These are phyloP conservation scores for Amphimallon solstitiale DNA, from an alignment of 2,888 invertebrate species.

Conservation along the genomic window DNA sequence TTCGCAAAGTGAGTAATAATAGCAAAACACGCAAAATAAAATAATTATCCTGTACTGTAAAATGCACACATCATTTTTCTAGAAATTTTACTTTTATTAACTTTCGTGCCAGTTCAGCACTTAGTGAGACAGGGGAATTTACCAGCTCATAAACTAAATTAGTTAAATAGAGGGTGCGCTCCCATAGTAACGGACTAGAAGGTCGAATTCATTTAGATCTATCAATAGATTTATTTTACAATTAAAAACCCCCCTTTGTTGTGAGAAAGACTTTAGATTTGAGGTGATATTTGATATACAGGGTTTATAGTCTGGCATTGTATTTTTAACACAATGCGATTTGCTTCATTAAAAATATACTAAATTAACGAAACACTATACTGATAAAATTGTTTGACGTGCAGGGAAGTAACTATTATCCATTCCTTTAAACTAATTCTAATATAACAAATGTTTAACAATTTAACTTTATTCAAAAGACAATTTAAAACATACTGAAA, in stretches of 20 bases:
- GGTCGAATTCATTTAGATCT: constrained; percentile 36
- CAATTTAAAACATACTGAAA: too few relatives aligned
- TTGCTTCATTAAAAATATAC: background rate
- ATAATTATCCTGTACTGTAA: too few relatives aligned
- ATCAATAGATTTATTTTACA: constrained; percentile 37
- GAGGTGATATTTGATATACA: background rate
- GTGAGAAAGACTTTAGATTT: constrained; percentile 3
- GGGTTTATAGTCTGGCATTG: background rate
- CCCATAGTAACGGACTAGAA: constrained; percentile 27
- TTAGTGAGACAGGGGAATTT: constrained; percentile 37
- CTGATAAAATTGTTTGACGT: too few relatives aligned
- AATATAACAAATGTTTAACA: too few relatives aligned
- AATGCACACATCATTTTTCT: background rate
- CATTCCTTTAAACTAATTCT: too few relatives aligned
- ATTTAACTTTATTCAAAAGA: too few relatives aligned
- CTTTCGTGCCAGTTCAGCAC: constrained; percentile 23
- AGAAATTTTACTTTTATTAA: background rate
- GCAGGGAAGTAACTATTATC: too few relatives aligned
- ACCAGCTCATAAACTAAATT: constrained; percentile 38
- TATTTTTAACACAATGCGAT: background rate
- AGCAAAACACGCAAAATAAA: too few relatives aligned
- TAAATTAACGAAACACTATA: too few relatives aligned
- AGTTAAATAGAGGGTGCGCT: constrained; percentile 37
- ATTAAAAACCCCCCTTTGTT: constrained; percentile 17
- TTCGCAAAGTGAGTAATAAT: too few relatives aligned